A percentile compares a stretch with the other conserved stretches of the same genome.
phyloP scores from a whole-genome alignment of 2,888 invertebrate genomes.

The Lypha dubia region DNA sequence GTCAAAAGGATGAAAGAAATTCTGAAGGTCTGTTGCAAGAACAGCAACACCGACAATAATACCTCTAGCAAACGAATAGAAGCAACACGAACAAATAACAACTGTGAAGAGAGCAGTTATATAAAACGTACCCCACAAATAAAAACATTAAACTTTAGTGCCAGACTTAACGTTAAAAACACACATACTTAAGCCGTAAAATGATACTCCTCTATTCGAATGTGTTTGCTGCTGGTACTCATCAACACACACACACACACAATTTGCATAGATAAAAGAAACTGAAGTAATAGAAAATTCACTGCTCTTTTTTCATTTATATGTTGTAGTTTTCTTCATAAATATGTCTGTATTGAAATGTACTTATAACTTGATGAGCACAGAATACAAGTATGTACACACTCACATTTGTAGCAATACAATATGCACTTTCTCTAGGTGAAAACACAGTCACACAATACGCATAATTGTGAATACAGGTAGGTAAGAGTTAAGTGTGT shows the following conservation, averaged over 20 bases:
- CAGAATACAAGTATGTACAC: constrained; percentile 5
- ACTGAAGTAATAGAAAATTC: constrained; percentile 14
- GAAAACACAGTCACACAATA: not conserved
- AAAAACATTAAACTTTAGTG: constrained; percentile 45
- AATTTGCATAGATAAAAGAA: constrained; percentile 36
- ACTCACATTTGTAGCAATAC: constrained; percentile 1
- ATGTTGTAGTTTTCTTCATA: constrained; percentile 6
- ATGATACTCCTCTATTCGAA: constrained; percentile 9
- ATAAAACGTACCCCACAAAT: constrained; percentile 42
- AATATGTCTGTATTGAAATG: constrained; percentile 43
- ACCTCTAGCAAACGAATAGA: constrained; percentile 7
- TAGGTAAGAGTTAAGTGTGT: not conserved
- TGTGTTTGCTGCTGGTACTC: constrained; percentile 37
- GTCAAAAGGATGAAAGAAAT: constrained; percentile 49
- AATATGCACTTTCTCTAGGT: not conserved
- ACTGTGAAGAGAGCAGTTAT: constrained; percentile 48
- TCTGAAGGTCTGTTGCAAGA: constrained; percentile 60
- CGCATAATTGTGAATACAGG: not conserved
- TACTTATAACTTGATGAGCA: constrained; percentile 24
- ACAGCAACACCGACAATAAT: constrained; percentile 4
- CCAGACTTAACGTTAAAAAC: constrained; percentile 10
- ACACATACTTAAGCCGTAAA: not conserved
- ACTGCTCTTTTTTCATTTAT: not conserved
- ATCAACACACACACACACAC: not conserved
- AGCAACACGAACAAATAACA: constrained; percentile 17